These are phyloP conservation scores for Drosophila yakuba DNA, from an alignment of 1,140 invertebrate genomes.

Conservation along the genomic window DNA sequence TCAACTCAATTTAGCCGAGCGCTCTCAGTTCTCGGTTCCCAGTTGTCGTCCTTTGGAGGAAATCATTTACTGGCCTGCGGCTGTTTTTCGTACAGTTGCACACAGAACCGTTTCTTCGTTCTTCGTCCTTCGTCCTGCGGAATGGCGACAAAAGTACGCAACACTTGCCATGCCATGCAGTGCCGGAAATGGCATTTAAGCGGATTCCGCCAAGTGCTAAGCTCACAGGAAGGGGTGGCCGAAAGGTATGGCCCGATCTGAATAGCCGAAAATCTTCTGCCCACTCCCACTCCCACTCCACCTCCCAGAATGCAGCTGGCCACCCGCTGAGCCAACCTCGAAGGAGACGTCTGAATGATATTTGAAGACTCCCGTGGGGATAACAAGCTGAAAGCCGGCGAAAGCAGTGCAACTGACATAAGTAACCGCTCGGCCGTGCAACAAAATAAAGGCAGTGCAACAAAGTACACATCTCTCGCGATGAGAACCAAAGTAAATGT, in stretches of 20 bases:
- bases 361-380: conserved; percentile 30
- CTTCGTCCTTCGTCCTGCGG: conserved; percentile 22
- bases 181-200: conserved; percentile 75
- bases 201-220: conserved; percentile 59
- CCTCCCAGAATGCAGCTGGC: neutral
- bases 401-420: conserved; percentile 9
- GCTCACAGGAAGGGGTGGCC: conserved; percentile 1
- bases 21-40: conserved; percentile 1
- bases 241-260: conserved; percentile 13
- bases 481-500: too few relatives aligned
- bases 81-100: conserved; percentile 29
- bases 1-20: conserved; percentile 31
- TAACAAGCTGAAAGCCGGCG: neutral
- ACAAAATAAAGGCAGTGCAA: too few relatives aligned
- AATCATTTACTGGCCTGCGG: conserved; percentile 25
- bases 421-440: conserved; percentile 6
- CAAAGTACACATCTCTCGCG: too few relatives aligned
- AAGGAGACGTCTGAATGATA: conserved; percentile 25
- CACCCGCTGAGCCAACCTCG: conserved; percentile 2
- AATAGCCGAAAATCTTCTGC: conserved; percentile 23
- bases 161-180: conserved; percentile 29
- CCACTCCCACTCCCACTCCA: neutral
- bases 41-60: conserved; percentile 17
- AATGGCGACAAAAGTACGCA: conserved; percentile 43
- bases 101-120: conserved; percentile 19